Percentiles rank a stretch among this genome's conserved stretches.
phyloP scores from a whole-genome alignment of 2,797 vertebrate genomes.

The Brachyalestes nurse region DNA sequence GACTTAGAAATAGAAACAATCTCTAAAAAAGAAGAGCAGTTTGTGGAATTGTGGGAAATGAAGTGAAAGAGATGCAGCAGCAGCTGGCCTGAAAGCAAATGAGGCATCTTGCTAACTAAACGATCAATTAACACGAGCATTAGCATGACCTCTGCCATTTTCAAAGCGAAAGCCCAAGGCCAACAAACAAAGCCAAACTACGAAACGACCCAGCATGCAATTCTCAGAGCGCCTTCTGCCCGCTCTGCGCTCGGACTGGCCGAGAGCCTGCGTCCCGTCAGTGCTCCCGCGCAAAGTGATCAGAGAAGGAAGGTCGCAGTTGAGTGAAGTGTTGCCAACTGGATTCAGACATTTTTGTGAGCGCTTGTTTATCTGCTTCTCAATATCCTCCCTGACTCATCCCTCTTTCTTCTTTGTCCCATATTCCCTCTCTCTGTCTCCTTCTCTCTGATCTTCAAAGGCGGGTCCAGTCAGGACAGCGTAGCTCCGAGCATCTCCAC shows the following conservation, averaged over 20 bases:
- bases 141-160: conserved; percentile 6
- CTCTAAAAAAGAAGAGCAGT: too few species aligned
- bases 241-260: conserved; percentile 20
- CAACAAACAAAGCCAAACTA: conserved; percentile 4
- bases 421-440: conserved; percentile 29
- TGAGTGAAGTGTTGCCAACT: conserved; percentile 34
- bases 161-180: conserved; percentile 6
- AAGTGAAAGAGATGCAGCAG: neutral
- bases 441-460: conserved; percentile 59
- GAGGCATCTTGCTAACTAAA: conserved; percentile 19
- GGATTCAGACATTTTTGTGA: neutral
- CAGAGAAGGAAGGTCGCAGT: conserved; percentile 20
- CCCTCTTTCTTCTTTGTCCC: conserved; percentile 23
- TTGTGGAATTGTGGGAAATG: conserved; percentile 1
- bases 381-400: conserved; percentile 21
- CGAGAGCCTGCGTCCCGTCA: conserved; percentile 10
- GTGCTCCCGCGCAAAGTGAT: conserved; percentile 1
- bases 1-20: neutral
- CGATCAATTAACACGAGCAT: conserved; percentile 22
- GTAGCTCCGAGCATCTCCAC: conserved; percentile 23
- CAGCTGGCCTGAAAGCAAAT: conserved; percentile 8
- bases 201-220: conserved; percentile 11
- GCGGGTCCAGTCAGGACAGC: conserved; percentile 33
- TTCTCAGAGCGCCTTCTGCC: conserved; percentile 1
- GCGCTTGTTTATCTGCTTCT: conserved; percentile 32